A percentile compares a stretch with the other conserved stretches of the same genome.
These are phyloP conservation scores for Tachystola acroxantha DNA, from an alignment of 2,888 invertebrate species.

Conservation along the genomic window DNA sequence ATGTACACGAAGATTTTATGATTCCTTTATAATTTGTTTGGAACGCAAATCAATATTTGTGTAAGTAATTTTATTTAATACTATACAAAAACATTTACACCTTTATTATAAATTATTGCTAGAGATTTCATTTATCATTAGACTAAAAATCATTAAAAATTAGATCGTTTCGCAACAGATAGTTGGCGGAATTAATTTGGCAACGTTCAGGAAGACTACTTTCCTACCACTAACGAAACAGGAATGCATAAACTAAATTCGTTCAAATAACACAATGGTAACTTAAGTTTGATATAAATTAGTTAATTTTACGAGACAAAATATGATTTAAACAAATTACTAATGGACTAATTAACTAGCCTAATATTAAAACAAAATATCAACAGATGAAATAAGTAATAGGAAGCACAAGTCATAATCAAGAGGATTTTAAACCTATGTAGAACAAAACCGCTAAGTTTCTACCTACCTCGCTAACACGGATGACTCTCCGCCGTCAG, in stretches of 20 bases:
- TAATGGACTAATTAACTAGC: slow-evolving; percentile 59
- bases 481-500: neutral
- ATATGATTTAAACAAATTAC: slow-evolving; percentile 55
- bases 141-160: slow-evolving; percentile 60
- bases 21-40: slow-evolving; percentile 38
- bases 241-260: slow-evolving; percentile 75
- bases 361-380: slow-evolving; percentile 63
- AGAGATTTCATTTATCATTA: slow-evolving; percentile 73
- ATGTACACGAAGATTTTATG: slow-evolving; percentile 52
- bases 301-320: slow-evolving; percentile 32
- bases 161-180: slow-evolving; percentile 69
- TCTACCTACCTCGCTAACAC: slow-evolving; percentile 4
- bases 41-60: slow-evolving; percentile 51
- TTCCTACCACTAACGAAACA: slow-evolving; percentile 75
- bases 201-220: slow-evolving; percentile 78
- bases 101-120: slow-evolving; percentile 71
- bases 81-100: slow-evolving; percentile 78
- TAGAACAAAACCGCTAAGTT: slow-evolving; percentile 40
- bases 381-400: slow-evolving; percentile 70
- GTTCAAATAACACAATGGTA: slow-evolving; percentile 73
- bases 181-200: slow-evolving; percentile 74
- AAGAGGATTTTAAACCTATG: slow-evolving; percentile 46
- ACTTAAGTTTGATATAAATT: slow-evolving; percentile 63
- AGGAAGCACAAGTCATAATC: slow-evolving; percentile 66
- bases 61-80: slow-evolving; percentile 53